Conservation (phyloP, 2,113 vertebrate genomes). For the Maccullochella peelii region DNA sequence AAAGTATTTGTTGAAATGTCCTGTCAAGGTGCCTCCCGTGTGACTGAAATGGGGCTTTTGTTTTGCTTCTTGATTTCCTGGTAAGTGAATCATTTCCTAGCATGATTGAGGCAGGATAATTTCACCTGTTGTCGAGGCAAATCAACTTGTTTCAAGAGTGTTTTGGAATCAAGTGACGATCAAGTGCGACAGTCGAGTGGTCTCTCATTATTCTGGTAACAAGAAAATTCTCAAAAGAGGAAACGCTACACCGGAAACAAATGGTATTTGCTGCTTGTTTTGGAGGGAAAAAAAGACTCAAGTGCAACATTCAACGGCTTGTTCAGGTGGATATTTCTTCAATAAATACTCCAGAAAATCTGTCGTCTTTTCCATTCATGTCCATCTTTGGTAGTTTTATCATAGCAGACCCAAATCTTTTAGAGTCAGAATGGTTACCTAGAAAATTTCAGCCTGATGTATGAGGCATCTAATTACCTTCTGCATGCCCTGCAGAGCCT, state of each 20-base stretch:
- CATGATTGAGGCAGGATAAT: neutral
- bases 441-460: too few species aligned
- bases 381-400: neutral
- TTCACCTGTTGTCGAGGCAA: neutral
- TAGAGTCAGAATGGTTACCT: neutral
- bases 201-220: neutral
- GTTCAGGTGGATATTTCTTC: neutral
- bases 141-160: neutral
- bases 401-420: neutral
- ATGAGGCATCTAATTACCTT: conserved; percentile 84
- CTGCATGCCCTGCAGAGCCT: conserved; percentile 96
- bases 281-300: neutral
- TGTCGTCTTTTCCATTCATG: neutral
- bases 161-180: neutral
- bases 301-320: neutral
- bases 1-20: neutral
- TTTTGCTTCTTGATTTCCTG: neutral
- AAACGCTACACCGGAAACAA: neutral
- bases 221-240: neutral
- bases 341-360: neutral
- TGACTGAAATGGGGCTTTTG: neutral
- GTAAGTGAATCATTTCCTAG: neutral
- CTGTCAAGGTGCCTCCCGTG: neutral
- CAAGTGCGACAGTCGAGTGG: neutral
- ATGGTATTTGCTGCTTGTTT: neutral